Conservation (phyloP, 2,113 vertebrate genomes). For the Arenaria interpres region DNA sequence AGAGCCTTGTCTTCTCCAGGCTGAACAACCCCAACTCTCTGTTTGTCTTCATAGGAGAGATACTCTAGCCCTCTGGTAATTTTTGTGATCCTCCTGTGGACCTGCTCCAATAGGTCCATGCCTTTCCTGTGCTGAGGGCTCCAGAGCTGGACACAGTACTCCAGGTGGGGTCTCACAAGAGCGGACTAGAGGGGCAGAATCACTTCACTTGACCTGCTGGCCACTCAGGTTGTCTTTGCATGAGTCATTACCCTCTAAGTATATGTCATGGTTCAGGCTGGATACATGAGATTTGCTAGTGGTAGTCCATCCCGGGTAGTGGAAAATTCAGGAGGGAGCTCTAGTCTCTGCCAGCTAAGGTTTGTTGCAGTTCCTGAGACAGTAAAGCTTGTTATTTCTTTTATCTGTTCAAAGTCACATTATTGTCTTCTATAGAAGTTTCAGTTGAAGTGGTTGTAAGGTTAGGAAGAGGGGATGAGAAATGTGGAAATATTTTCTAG, state of each 20-base stretch:
- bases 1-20: neutral
- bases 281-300: neutral
- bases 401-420: neutral
- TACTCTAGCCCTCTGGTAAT: neutral
- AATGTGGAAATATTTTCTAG: constrained; percentile 22
- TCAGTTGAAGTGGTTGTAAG: neutral
- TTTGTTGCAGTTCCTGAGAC: neutral
- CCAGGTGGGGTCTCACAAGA: neutral
- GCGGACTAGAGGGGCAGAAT: neutral
- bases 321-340: neutral
- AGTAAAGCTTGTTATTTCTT: neutral
- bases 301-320: neutral
- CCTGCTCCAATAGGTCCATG: neutral
- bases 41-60: neutral
- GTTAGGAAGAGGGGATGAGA: constrained; percentile 1
- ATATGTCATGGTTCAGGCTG: no score
- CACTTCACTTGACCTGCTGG: neutral
- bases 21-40: neutral
- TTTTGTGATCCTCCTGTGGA: neutral
- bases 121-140: neutral
- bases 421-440: neutral
- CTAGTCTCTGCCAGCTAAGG: neutral
- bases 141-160: neutral
- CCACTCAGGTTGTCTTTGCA: neutral
- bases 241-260: neutral